phyloP scores from a whole-genome alignment of 2,113 vertebrate species.

The Chiloscyllium plagiosum region DNA sequence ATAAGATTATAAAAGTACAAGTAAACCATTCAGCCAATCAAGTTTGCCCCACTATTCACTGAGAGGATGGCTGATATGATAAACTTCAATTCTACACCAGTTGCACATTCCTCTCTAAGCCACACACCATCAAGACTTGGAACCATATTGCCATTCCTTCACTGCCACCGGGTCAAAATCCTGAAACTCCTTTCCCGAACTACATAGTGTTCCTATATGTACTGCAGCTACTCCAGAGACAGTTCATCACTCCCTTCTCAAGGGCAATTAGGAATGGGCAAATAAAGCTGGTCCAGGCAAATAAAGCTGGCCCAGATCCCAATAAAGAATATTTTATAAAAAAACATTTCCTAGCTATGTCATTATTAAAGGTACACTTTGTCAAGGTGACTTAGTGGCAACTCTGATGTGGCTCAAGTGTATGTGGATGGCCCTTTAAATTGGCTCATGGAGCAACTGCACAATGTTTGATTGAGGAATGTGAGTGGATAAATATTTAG shows the following conservation, averaged over 20 bases:
- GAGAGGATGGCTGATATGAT: no score
- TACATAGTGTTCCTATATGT: not conserved
- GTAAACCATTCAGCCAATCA: no score
- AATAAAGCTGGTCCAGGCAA: not conserved
- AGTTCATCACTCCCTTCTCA: not conserved
- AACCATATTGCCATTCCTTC: not conserved
- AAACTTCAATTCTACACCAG: no score
- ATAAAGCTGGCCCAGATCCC: not conserved
- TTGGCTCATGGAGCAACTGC: not conserved
- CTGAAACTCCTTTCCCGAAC: not conserved
- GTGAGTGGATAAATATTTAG: constrained; percentile 16
- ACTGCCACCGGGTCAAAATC: not conserved
- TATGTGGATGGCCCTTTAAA: not conserved
- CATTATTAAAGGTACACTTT: not conserved
- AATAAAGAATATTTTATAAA: not conserved
- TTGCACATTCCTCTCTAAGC: not conserved
- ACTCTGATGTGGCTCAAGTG: not conserved
- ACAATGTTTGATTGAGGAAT: not conserved
- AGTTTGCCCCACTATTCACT: no score
- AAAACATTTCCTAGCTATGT: not conserved
- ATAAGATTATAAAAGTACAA: no score
- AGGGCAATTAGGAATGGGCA: not conserved
- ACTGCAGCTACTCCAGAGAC: not conserved
- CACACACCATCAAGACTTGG: not conserved
- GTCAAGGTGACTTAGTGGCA: not conserved